Conservation (phyloP, 2,797 vertebrate genomes). For the Pantherophis vulpinus region DNA sequence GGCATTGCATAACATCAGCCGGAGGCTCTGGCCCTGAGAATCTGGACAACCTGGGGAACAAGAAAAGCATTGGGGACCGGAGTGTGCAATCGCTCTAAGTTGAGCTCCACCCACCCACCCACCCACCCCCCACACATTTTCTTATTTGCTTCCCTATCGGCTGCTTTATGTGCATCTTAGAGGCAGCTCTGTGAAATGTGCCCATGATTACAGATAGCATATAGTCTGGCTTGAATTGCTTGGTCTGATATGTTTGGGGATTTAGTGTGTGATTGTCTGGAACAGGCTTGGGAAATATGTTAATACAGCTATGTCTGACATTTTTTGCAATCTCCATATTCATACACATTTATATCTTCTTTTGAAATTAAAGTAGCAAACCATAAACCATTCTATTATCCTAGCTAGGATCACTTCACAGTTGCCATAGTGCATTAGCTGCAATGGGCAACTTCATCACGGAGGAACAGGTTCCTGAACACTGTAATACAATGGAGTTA, state of each 20-base stretch:
- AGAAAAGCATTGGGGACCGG: too few relatives aligned
- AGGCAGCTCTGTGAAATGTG: background rate
- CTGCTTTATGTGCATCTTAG: background rate
- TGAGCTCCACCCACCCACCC: too few relatives aligned
- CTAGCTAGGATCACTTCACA: background rate
- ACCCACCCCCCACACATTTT: too few relatives aligned
- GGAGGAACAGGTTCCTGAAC: background rate
- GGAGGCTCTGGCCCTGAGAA: too few relatives aligned
- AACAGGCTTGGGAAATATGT: background rate
- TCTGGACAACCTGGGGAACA: too few relatives aligned
- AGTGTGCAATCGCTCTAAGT: too few relatives aligned
- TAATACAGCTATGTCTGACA: background rate
- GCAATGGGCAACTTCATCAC: accelerated
- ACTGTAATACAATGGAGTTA: background rate
- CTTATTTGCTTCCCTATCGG: background rate
- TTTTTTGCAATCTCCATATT: background rate
- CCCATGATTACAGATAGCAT: too few relatives aligned
- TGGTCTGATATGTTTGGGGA: background rate
- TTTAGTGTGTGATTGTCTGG: background rate
- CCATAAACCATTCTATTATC: background rate
- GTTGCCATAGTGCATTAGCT: background rate
- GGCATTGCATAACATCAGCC: too few relatives aligned
- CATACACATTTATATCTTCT: background rate
- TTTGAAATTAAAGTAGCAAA: background rate
- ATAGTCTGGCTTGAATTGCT: too few relatives aligned